These are phyloP conservation scores for Drosophila kanapiae DNA, from an alignment of 1,140 invertebrate species.

Conservation along the genomic window DNA sequence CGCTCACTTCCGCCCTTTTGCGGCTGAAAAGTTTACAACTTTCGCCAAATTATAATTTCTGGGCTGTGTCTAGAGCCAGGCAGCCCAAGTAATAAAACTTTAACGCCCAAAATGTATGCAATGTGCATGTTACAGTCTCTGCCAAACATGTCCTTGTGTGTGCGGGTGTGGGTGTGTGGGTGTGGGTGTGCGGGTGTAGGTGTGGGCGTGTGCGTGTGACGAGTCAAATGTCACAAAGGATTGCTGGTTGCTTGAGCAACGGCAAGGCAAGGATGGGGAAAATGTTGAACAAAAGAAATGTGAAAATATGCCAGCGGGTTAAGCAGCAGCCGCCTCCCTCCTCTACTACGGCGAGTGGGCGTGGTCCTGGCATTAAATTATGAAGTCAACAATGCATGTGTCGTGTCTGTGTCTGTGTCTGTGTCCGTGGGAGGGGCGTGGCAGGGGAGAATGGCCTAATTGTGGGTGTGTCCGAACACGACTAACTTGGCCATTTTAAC, in stretches of 20 bases:
- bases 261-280: neutral
- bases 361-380: conserved; percentile 43
- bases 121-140: conserved; percentile 71
- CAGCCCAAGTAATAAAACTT: conserved; percentile 68
- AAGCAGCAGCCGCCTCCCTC: neutral
- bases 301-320: conserved; percentile 48
- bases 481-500: conserved; percentile 17
- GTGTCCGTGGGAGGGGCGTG: neutral
- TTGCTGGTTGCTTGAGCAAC: conserved; percentile 70
- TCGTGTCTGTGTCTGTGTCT: conserved; percentile 7
- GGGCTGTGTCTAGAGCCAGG: conserved; percentile 11
- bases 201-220: conserved; percentile 34
- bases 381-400: conserved; percentile 43
- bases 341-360: conserved; percentile 5
- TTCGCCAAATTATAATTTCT: conserved; percentile 72
- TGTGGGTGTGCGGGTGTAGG: conserved; percentile 1
- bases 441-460: conserved; percentile 8
- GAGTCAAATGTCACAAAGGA: conserved; percentile 80
- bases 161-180: neutral
- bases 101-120: conserved; percentile 69
- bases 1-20: conserved; percentile 4
- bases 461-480: conserved; percentile 35
- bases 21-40: conserved; percentile 67
- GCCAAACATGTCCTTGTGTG: conserved; percentile 32
- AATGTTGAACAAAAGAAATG: conserved; percentile 42